Percentiles rank a stretch among this genome's conserved stretches.
These are phyloP conservation scores for Myripristis jacobus DNA, from an alignment of 2,797 vertebrate species.

Conservation along the genomic window DNA sequence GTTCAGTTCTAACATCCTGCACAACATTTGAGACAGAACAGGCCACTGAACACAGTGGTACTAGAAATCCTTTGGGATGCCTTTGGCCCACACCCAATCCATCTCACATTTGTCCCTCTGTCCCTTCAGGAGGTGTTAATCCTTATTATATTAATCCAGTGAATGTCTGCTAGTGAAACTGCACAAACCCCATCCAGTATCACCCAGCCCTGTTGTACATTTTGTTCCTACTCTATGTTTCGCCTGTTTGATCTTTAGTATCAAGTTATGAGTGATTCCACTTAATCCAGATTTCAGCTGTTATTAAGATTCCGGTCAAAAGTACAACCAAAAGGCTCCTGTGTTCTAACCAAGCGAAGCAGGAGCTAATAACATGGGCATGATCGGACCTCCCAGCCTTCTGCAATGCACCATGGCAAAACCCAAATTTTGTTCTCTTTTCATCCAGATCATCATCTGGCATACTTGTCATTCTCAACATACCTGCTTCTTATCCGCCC, in stretches of 20 bases:
- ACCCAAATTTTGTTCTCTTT: slow-evolving; percentile 25
- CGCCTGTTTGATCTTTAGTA: slow-evolving; percentile 35
- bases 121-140: slow-evolving; percentile 8
- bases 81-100: not conserved
- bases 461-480: slow-evolving; percentile 52
- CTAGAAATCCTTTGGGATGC: too few relatives aligned
- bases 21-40: too few relatives aligned
- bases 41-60: too few relatives aligned
- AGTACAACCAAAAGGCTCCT: slow-evolving; percentile 20
- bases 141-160: slow-evolving; percentile 36
- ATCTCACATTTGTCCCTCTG: slow-evolving; percentile 17
- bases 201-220: not conserved
- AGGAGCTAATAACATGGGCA: slow-evolving; percentile 41
- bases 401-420: not conserved
- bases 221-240: slow-evolving; percentile 7
- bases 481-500: not conserved
- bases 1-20: too few relatives aligned
- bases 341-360: slow-evolving; percentile 61
- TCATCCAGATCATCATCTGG: not conserved
- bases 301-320: slow-evolving; percentile 21
- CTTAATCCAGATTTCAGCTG: not conserved
- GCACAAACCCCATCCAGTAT: slow-evolving; percentile 12
- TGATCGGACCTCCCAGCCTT: slow-evolving; percentile 57
- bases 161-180: slow-evolving; percentile 22
- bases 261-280: not conserved